Percentiles rank a stretch among this genome's conserved stretches.
phyloP scores from a whole-genome alignment of 2,888 invertebrate species.

The Athrips mouffetella region DNA sequence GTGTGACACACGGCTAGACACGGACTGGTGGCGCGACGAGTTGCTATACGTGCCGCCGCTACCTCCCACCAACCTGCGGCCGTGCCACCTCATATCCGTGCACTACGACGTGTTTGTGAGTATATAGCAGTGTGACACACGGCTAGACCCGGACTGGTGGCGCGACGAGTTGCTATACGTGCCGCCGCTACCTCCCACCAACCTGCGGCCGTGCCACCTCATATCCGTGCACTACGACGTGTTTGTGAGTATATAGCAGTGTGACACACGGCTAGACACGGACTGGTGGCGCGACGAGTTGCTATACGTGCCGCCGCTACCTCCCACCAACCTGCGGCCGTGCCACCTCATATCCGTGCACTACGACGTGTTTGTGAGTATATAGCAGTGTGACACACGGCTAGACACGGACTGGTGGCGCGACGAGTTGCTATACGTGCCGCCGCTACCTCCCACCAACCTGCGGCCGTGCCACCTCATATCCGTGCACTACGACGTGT shows the following conservation, averaged over 20 bases:
- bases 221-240: constrained; percentile 96
- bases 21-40: constrained; percentile 92
- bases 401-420: no score
- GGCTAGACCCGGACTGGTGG: constrained; percentile 92
- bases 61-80: constrained; percentile 95
- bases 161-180: constrained; percentile 93
- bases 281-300: no score
- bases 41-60: constrained; percentile 94
- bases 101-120: constrained; percentile 95
- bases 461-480: no score
- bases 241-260: constrained; percentile 89
- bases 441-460: no score
- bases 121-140: constrained; percentile 87
- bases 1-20: constrained; percentile 89
- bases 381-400: no score
- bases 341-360: no score
- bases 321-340: no score
- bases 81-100: constrained; percentile 95
- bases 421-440: no score
- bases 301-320: no score
- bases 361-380: no score
- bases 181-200: constrained; percentile 95
- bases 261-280: no score
- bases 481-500: no score
- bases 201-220: constrained; percentile 94